A percentile compares a stretch with the other conserved stretches of the same genome.
phyloP scores from a whole-genome alignment of 2,797 vertebrate genomes.

The Anomalospiza imberbis region DNA sequence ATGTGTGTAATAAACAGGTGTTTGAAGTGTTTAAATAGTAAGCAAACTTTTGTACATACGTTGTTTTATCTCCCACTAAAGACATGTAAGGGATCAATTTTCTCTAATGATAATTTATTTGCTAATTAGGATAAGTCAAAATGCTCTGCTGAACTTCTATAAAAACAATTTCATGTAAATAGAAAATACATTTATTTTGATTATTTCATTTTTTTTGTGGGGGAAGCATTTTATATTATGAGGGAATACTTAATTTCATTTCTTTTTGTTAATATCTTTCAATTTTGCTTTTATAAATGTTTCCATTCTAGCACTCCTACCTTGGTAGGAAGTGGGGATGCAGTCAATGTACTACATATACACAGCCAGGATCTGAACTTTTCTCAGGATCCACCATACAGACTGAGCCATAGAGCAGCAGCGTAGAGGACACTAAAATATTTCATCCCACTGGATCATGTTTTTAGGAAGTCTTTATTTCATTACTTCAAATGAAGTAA shows the following conservation, averaged over 20 bases:
- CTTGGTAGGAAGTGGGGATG: background rate
- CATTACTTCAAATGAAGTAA: background rate
- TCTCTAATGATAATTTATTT: background rate
- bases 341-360: background rate
- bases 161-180: background rate
- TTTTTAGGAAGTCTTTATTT: background rate
- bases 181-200: background rate
- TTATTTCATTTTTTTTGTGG: background rate
- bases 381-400: background rate
- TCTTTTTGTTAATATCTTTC: background rate
- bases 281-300: background rate
- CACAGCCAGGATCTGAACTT: background rate
- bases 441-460: accelerated
- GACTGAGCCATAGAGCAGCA: background rate
- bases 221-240: background rate
- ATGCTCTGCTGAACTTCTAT: background rate
- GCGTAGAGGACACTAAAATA: background rate
- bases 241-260: background rate
- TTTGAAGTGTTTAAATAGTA: background rate
- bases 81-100: background rate
- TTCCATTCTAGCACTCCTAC: background rate
- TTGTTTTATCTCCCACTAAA: background rate
- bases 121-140: background rate
- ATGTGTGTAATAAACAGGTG: background rate
- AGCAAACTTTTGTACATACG: background rate